Evolutionary conservation across 1,140 invertebrate species (phyloP).

Genomic region (Trichomalopsis sarcophagae): DNA sequence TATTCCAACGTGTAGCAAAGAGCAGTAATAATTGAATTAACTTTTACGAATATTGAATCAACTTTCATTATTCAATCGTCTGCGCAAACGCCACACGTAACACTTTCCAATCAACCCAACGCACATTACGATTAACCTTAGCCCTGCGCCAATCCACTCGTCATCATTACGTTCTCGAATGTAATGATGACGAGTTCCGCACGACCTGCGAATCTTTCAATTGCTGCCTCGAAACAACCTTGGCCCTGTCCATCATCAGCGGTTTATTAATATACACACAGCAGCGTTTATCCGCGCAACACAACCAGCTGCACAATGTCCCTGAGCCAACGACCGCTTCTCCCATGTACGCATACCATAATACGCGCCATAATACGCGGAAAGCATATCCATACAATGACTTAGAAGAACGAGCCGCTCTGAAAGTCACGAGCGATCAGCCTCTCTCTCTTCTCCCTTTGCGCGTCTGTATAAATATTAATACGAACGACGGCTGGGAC

Average conservation of each 20-base stretch:
- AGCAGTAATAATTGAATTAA: too few species aligned
- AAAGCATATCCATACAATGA: conserved; percentile 20
- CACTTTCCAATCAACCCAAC: too few species aligned
- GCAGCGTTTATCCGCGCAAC: not conserved
- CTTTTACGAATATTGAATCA: too few species aligned
- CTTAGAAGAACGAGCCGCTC: not conserved
- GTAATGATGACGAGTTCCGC: too few species aligned
- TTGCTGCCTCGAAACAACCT: not conserved
- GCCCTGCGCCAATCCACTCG: not conserved
- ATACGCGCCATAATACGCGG: not conserved
- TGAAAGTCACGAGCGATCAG: not conserved
- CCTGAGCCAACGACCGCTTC: not conserved
- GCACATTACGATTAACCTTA: not conserved
- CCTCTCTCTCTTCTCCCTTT: too few species aligned
- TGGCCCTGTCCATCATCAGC: not conserved
- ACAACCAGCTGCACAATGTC: not conserved
- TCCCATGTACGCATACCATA: too few species aligned
- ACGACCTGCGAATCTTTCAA: not conserved
- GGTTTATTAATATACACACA: not conserved
- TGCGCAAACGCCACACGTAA: too few species aligned
- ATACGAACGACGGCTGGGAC: not conserved
- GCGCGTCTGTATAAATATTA: not conserved
- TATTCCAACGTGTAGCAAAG: too few species aligned
- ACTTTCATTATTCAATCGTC: too few species aligned
- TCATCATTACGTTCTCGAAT: not conserved